These are phyloP conservation scores for Hoplias malabaricus DNA, from an alignment of 2,113 vertebrate species.

Conservation along the genomic window DNA sequence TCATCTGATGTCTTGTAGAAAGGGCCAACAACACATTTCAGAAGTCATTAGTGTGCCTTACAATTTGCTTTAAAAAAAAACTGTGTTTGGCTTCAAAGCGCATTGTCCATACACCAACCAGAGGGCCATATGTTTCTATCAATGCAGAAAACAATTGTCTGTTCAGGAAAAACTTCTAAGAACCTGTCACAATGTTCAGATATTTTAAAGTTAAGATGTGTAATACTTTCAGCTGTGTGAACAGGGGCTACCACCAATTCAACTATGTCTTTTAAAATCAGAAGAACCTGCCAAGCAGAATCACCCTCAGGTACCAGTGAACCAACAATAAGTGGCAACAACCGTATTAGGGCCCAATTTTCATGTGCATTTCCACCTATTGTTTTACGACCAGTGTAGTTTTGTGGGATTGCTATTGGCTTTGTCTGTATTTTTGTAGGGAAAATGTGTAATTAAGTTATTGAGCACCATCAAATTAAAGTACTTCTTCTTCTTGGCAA, in stretches of 20 bases:
- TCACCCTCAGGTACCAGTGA: conserved; percentile 32
- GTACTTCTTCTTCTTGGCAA: conserved; percentile 47
- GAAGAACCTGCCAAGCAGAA: conserved; percentile 42
- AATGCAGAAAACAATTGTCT: conserved; percentile 33
- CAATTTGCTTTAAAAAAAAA: conserved; percentile 41
- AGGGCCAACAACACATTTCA: conserved; percentile 47
- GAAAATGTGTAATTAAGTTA: conserved; percentile 22
- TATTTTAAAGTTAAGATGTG: conserved; percentile 17
- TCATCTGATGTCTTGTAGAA: conserved; percentile 40
- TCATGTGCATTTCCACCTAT: too few species aligned
- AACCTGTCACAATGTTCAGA: conserved; percentile 2
- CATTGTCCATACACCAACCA: conserved; percentile 17
- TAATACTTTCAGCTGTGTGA: conserved; percentile 11
- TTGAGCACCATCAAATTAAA: conserved; percentile 48
- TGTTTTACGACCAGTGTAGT: neutral
- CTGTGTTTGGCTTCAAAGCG: too few species aligned
- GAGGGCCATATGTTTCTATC: conserved; percentile 22
- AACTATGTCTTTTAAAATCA: too few species aligned
- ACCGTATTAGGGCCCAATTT: conserved; percentile 22
- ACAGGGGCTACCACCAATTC: conserved; percentile 35
- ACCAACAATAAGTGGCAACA: conserved; percentile 40
- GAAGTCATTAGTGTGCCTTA: conserved; percentile 37
- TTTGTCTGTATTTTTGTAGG: conserved; percentile 40
- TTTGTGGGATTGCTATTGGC: neutral
- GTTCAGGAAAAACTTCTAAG: conserved; percentile 15